These are phyloP conservation scores for Drosophila infuscata DNA, from an alignment of 2,888 invertebrate genomes.

Conservation along the genomic window DNA sequence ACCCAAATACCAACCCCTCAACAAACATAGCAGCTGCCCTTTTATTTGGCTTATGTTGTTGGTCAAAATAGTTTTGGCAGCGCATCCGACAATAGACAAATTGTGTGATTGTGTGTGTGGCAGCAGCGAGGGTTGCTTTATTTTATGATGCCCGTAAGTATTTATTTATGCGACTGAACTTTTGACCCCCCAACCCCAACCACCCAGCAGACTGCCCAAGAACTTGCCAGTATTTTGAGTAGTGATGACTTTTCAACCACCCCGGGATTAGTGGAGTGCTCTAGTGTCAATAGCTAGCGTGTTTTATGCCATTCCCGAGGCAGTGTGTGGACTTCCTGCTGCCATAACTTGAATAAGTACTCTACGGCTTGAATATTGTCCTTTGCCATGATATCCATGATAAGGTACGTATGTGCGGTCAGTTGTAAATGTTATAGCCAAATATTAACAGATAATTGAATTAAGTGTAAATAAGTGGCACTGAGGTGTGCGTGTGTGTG, in stretches of 20 bases:
- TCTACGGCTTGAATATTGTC: conserved; percentile 27
- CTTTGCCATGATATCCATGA: conserved; percentile 37
- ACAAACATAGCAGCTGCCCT: conserved; percentile 5
- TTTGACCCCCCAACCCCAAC: conserved; percentile 37
- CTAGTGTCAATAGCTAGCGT: conserved; percentile 47
- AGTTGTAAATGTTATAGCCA: conserved; percentile 59
- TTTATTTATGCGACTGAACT: conserved; percentile 61
- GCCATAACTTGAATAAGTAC: conserved; percentile 43
- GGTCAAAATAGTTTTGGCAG: conserved; percentile 65
- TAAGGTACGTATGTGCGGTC: background rate
- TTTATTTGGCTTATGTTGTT: conserved; percentile 47
- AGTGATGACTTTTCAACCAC: conserved; percentile 39
- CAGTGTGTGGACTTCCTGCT: conserved; percentile 9
- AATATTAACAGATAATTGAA: conserved; percentile 81
- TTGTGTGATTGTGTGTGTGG: conserved; percentile 9
- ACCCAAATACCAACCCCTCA: conserved; percentile 21
- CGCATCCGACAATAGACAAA: conserved; percentile 35
- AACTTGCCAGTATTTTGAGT: conserved; percentile 4
- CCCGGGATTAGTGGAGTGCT: conserved; percentile 14
- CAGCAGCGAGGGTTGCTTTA: conserved; percentile 22
- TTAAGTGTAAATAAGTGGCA: conserved; percentile 71
- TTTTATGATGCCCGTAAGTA: conserved; percentile 48
- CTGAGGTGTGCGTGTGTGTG: conserved; percentile 19
- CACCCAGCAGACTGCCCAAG: background rate
- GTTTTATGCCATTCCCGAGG: conserved; percentile 30